Base-by-base conservation (phyloP, 2,797 vertebrate genomes). In the Balearica regulorum region DNA sequence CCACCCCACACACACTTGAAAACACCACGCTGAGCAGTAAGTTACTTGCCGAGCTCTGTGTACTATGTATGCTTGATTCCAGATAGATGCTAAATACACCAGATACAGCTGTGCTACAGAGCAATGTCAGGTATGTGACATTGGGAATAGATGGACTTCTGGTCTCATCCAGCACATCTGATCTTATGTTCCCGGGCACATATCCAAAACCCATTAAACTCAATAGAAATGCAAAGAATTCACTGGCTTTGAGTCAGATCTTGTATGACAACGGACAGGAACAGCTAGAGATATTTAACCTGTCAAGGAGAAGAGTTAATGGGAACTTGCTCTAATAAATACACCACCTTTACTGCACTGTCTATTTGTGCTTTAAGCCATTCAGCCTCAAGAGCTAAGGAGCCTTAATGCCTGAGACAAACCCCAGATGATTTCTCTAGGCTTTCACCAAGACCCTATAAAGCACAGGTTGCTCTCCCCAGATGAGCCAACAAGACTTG, bases 141-240 rank as follows among this genome's bases (percentile, higher is more conserved):
- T 7, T 92, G 57, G 82, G 69, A 96, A 93, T 81, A 92, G 84
- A 92, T 75, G 46, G 84, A 96, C 92, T 93, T 92, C 58, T 49
- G 70, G 93, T 92, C 53, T 83, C 28, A 2, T 71, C 54, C 82
- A 94, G 72, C 39, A 92, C 69, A 90, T 94, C 64, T 77, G 61
- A 96, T 93, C 79, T 81, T 88, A 84, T 62, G 77, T 88, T 95
- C 43, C 87, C 29, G 65, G 89, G 96, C 95, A 89, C 29, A 11
- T 4, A n/a, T 72, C 89, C 94, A 94, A 93, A 88, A 5, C 65
- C 58, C 73, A 93, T 83, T 94, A 83, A 79, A 88, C 46, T 89
- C 90, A 83, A 93, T 26, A 93, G 51, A 96, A 96, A 89, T 78
- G 61, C 92, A 91, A 87, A 92, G 82, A 93, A 79, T 62, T 93